A percentile compares a stretch with the other conserved stretches of the same genome.
phyloP scores from a whole-genome alignment of 2,113 vertebrate species.

The Grammomys surdaster region DNA sequence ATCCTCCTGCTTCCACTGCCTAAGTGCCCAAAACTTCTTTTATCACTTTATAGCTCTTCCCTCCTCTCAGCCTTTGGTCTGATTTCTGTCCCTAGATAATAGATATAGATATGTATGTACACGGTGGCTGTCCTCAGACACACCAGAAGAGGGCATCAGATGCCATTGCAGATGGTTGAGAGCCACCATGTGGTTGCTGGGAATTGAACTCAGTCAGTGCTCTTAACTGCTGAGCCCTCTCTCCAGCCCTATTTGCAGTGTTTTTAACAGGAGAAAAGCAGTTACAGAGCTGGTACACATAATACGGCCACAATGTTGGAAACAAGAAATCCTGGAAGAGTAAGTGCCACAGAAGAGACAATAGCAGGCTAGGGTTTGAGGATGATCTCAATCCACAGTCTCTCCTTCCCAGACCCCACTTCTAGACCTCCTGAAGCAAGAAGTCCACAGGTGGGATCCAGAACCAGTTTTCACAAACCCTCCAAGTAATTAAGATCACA shows the following conservation, averaged over 20 bases:
- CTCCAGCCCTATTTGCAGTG: not conserved
- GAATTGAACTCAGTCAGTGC: too few species aligned
- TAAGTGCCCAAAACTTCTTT: too few species aligned
- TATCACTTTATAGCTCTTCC: too few species aligned
- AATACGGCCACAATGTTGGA: constrained; percentile 38
- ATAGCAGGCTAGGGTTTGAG: not conserved
- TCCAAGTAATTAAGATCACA: not conserved
- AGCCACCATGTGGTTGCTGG: too few species aligned
- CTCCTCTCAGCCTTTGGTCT: too few species aligned
- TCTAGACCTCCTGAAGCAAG: constrained; percentile 18
- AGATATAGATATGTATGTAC: accelerated
- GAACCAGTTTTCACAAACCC: not conserved
- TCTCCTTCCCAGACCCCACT: not conserved
- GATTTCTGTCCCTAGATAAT: too few species aligned
- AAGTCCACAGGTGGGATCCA: not conserved
- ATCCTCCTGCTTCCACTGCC: too few species aligned
- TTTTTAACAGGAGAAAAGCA: not conserved
- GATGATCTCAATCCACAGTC: not conserved
- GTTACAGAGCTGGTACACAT: not conserved
- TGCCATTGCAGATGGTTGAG: too few species aligned
- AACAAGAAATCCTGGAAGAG: constrained; percentile 5
- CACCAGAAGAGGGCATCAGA: too few species aligned
- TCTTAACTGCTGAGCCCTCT: too few species aligned
- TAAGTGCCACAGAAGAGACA: not conserved
- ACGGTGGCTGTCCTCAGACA: too few species aligned